These are phyloP conservation scores for Alca torda DNA, from an alignment of 2,797 vertebrate genomes.

Conservation along the genomic window DNA sequence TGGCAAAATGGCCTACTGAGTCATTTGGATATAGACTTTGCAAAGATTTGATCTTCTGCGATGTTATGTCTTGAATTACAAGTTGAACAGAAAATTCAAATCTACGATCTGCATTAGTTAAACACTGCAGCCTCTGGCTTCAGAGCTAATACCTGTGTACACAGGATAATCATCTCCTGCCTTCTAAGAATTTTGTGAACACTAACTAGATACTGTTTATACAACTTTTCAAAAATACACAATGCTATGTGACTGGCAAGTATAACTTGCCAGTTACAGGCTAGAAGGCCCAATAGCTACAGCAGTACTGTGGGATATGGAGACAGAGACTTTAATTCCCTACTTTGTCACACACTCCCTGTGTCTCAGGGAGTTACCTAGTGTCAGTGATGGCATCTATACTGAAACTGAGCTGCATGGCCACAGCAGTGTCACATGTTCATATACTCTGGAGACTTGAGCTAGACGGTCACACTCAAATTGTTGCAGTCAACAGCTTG, in stretches of 20 bases:
- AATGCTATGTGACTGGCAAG: background rate
- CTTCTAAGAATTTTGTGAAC: background rate
- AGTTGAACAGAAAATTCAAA: background rate
- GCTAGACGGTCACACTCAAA: too few relatives aligned
- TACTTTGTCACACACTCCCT: background rate
- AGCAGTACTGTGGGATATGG: background rate
- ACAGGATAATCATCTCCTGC: background rate
- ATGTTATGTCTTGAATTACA: background rate
- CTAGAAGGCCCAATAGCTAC: background rate
- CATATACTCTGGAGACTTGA: background rate
- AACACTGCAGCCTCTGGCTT: background rate
- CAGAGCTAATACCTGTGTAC: background rate
- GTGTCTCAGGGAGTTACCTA: background rate
- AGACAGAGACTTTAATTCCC: background rate
- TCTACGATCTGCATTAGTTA: background rate
- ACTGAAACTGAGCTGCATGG: background rate
- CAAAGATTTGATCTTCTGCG: background rate
- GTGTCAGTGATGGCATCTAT: background rate
- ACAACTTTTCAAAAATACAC: background rate
- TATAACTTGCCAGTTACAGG: background rate
- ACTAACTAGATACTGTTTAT: background rate
- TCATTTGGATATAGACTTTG: background rate
- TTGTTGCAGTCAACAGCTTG: too few relatives aligned
- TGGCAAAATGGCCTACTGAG: constrained; percentile 18
- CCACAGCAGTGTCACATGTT: background rate